Evolutionary conservation across 2,113 vertebrate species (phyloP).

Genomic region (Narcine bancroftii): DNA sequence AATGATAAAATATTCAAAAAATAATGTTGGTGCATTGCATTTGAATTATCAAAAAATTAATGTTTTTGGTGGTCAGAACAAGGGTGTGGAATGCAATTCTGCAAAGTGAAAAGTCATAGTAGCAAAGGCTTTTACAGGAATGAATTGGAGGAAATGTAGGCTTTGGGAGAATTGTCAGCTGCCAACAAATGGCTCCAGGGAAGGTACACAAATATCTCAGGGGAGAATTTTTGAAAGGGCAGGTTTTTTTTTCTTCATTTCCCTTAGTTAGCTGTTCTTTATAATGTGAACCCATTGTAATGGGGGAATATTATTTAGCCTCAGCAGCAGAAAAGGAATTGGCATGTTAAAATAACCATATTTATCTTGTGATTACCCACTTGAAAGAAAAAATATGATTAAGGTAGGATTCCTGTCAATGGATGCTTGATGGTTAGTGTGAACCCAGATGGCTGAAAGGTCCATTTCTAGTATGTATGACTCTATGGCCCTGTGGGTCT

Average conservation of each 20-base stretch:
- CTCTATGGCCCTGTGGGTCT: too few relatives aligned
- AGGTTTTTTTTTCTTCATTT: neutral
- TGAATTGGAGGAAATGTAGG: constrained; percentile 1
- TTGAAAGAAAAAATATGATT: too few relatives aligned
- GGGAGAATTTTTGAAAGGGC: neutral
- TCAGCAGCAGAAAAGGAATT: neutral
- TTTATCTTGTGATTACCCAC: neutral
- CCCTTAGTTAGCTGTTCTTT: neutral
- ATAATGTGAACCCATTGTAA: neutral
- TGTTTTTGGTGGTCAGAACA: neutral
- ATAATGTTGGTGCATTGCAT: neutral
- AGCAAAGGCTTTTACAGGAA: constrained; percentile 7
- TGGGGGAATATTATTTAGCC: neutral
- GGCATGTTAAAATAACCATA: too few relatives aligned
- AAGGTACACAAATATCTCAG: constrained; percentile 6
- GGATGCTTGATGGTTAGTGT: too few relatives aligned
- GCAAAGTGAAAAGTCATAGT: neutral
- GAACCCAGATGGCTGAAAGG: too few relatives aligned
- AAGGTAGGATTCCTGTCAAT: too few relatives aligned
- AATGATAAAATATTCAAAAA: neutral
- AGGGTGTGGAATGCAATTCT: neutral
- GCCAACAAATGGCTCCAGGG: neutral
- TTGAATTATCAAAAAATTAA: neutral
- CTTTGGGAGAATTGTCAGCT: neutral
- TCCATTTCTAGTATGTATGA: too few relatives aligned